A percentile compares a stretch with the other conserved stretches of the same genome.
These are phyloP conservation scores for Tragelaphus scriptus DNA, from an alignment of 2,113 vertebrate species.

Conservation along the genomic window DNA sequence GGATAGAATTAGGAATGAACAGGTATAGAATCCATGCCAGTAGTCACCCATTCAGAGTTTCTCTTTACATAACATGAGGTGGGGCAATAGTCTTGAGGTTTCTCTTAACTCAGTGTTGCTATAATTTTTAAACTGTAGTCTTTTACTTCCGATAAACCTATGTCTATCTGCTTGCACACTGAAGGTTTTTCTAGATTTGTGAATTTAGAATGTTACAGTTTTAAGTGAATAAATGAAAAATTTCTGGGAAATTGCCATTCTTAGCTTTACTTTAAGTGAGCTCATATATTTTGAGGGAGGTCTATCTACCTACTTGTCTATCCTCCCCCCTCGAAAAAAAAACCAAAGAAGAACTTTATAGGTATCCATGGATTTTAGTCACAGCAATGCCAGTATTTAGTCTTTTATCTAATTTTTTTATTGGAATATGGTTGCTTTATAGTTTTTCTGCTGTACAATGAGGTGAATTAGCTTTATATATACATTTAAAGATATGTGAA, in stretches of 20 bases:
- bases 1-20: not conserved
- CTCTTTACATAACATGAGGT: not conserved
- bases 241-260: not conserved
- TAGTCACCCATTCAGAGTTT: not conserved
- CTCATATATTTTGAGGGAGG: not conserved
- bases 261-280: not conserved
- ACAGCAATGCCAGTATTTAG: not conserved
- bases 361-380: not conserved
- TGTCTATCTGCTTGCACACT: not conserved
- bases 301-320: fast-evolving
- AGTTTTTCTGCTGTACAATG: not conserved
- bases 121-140: not conserved
- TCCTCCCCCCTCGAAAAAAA: too few relatives aligned
- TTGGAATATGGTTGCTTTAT: not conserved
- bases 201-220: not conserved
- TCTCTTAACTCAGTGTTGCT: not conserved
- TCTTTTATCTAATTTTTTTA: not conserved
- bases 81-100: not conserved
- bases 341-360: not conserved
- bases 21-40: not conserved
- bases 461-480: not conserved
- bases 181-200: not conserved
- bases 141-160: not conserved
- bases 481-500: not conserved
- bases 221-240: conserved; percentile 8